Conservation (phyloP, 2,797 vertebrate species). For the Podarcis siculus region DNA sequence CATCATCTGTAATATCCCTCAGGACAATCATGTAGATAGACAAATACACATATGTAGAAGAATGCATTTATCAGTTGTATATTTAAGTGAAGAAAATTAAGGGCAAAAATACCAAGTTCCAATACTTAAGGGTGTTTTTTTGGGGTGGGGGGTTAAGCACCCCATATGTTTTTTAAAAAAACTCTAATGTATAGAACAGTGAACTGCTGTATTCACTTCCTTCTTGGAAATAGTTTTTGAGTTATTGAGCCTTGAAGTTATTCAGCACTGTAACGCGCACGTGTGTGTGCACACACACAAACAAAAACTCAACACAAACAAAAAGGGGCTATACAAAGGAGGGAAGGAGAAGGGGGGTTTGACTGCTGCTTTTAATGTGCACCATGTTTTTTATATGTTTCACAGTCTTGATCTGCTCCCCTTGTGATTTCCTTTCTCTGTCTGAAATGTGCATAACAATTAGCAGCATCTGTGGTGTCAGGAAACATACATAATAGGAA, state of each 20-base stretch:
- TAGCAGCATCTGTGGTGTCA: slow-evolving; percentile 5
- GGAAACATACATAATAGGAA: slow-evolving; percentile 32
- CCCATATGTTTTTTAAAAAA: neutral
- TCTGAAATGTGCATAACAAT: neutral
- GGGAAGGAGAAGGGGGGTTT: neutral
- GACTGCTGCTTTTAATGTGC: neutral
- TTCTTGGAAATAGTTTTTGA: neutral
- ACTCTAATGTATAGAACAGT: neutral
- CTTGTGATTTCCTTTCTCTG: slow-evolving; percentile 21
- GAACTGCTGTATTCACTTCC: neutral
- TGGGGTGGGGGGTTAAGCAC: neutral
- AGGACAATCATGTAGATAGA: neutral
- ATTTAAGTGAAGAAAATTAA: neutral
- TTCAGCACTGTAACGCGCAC: neutral
- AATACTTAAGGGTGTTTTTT: neutral
- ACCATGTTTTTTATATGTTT: neutral
- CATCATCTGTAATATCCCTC: slow-evolving; percentile 14
- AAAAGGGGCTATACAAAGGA: slow-evolving; percentile 3
- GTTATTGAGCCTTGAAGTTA: neutral
- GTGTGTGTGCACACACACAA: neutral
- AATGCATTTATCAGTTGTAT: neutral
- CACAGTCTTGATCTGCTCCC: neutral
- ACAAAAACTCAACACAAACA: neutral
- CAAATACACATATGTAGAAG: neutral
- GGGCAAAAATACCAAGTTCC: neutral